phyloP scores from a whole-genome alignment of 2,888 invertebrate species.

The Gryllus longicercus region DNA sequence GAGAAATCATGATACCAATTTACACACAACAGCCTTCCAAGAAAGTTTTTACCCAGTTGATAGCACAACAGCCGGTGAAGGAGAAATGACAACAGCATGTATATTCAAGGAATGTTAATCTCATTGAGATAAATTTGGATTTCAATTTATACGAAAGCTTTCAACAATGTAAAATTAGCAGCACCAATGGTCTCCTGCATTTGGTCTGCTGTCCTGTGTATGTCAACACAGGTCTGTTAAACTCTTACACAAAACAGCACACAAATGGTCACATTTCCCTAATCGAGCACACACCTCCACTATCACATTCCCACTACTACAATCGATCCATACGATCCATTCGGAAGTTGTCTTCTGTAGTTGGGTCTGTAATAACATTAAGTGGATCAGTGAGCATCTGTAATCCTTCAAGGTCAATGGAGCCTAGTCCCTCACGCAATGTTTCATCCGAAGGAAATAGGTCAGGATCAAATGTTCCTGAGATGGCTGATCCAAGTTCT shows the following conservation, averaged over 20 bases:
- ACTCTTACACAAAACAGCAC: background rate
- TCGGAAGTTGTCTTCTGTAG: slow-evolving; percentile 87
- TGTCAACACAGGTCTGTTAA: background rate
- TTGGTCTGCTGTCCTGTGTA: slow-evolving; percentile 7
- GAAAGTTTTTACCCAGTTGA: too few species aligned
- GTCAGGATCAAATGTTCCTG: slow-evolving; percentile 54
- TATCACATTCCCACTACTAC: slow-evolving; percentile 39
- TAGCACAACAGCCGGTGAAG: background rate
- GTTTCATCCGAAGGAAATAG: slow-evolving; percentile 71
- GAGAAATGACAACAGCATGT: background rate
- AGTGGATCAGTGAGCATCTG: slow-evolving; percentile 85
- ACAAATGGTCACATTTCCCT: background rate
- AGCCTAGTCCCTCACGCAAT: slow-evolving; percentile 73
- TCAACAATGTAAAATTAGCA: slow-evolving; percentile 11
- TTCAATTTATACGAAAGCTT: background rate
- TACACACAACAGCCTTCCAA: too few species aligned
- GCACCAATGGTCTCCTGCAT: background rate
- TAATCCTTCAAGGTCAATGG: slow-evolving; percentile 79
- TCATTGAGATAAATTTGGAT: background rate
- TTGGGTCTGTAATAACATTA: slow-evolving; percentile 77
- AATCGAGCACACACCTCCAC: slow-evolving; percentile 1
- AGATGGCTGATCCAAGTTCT: slow-evolving; percentile 48
- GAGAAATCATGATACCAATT: too few species aligned
- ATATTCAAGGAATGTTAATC: slow-evolving; percentile 1
- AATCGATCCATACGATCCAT: slow-evolving; percentile 58